phyloP scores from a whole-genome alignment of 2,797 vertebrate species.

The Decapterus maruadsi region DNA sequence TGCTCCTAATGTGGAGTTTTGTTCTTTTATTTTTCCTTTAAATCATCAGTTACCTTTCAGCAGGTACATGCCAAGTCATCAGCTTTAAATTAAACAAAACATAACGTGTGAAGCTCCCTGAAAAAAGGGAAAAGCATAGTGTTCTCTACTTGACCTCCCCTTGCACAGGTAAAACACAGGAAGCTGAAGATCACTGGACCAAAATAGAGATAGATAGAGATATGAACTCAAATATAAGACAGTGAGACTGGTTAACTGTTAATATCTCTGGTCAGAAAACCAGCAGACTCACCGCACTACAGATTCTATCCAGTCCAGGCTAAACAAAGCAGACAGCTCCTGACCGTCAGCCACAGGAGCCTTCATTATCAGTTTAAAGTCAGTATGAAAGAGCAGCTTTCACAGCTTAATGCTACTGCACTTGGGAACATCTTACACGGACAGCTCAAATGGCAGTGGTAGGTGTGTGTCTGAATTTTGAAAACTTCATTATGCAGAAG shows the following conservation, averaged over 20 bases:
- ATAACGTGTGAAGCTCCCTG: neutral
- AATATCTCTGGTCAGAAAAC: conserved; percentile 9
- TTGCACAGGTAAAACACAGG: neutral
- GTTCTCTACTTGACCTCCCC: too few relatives aligned
- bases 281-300: neutral
- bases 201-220: too few relatives aligned
- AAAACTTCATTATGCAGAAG: neutral
- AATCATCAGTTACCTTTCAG: neutral
- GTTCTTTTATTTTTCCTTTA: neutral
- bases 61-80: conserved; percentile 1
- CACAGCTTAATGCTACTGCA: neutral
- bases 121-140: neutral
- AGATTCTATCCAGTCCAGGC: neutral
- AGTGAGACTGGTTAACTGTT: neutral
- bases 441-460: neutral
- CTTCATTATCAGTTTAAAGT: conserved; percentile 29
- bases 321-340: conserved; percentile 25
- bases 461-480: neutral
- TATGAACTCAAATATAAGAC: neutral
- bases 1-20: neutral
- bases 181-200: too few relatives aligned
- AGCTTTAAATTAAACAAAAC: neutral
- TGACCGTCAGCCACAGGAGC: conserved; percentile 11
- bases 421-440: neutral
- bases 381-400: conserved; percentile 19